Percentiles rank a stretch among this genome's conserved stretches.
phyloP scores from a whole-genome alignment of 2,113 vertebrate genomes.

The Himantopus leucocephalus region DNA sequence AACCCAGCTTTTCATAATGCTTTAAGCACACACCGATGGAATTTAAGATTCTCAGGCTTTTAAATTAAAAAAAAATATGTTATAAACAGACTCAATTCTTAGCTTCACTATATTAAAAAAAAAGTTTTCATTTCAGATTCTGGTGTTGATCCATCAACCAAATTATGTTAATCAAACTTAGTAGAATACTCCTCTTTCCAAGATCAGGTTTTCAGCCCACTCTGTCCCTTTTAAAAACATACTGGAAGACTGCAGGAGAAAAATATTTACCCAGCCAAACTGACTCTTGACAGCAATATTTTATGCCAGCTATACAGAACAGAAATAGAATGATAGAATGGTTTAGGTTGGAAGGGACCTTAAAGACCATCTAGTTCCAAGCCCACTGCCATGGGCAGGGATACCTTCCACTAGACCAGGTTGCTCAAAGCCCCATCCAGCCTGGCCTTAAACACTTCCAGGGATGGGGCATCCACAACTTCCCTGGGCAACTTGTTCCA shows the following conservation, averaged over 20 bases:
- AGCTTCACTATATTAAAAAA: neutral
- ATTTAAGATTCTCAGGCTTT: neutral
- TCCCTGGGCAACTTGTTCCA: too few relatives aligned
- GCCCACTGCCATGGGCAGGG: too few relatives aligned
- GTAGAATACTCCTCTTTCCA: neutral
- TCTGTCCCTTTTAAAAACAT: neutral
- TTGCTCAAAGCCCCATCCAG: too few relatives aligned
- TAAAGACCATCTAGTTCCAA: too few relatives aligned
- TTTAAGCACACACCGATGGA: neutral
- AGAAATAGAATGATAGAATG: neutral
- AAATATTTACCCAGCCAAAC: neutral
- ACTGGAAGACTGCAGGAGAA: neutral
- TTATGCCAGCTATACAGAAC: neutral
- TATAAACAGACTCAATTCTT: neutral
- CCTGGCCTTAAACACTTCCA: too few relatives aligned
- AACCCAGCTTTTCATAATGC: neutral
- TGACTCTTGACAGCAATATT: conserved; percentile 8
- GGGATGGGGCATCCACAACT: too few relatives aligned
- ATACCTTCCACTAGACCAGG: too few relatives aligned
- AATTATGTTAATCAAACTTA: neutral
- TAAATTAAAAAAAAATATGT: neutral
- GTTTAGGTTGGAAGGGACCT: too few relatives aligned
- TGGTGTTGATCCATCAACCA: neutral
- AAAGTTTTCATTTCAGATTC: neutral
- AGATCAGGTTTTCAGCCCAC: neutral